Base-by-base conservation (phyloP, 2,888 invertebrate species). In the Matsumyia berberina region DNA sequence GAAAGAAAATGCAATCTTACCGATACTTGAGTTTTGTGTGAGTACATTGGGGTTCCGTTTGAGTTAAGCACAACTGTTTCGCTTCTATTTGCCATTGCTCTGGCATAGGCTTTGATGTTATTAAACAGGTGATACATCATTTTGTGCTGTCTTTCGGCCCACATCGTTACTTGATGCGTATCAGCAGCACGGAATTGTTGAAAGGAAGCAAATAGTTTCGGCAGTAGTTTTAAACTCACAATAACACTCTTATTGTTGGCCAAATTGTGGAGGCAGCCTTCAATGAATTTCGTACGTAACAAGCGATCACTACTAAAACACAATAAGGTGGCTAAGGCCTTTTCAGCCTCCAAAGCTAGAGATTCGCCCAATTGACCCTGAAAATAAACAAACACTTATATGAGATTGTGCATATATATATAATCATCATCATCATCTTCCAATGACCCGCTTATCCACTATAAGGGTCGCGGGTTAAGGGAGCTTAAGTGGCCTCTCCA, bases 51-150 rank as follows among this genome's bases (percentile, higher is more conserved):
- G 37, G 91, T 88, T 57, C 91, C 92, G 86, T 89, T 89, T 88
- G 90, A 89, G 78, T 89, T 89, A 8, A 88, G 83, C 37, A 88
- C 87, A 42, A 88, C 73, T 58, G 88, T 89, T 15, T 87, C 87
- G 55, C 79, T 88, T 86, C 79, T 88, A 86, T 83, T 90, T 88
- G 29, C 89, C 90, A 90, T 91, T 91, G 92, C 89, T 87, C 91
- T 92, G 1, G 94, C 94, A 89, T 95, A 98, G 87, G 95, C 94
- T 66, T 96, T 95, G 57, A 98, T 92, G 91, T 98, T 97, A 89
- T 95, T 96, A 88, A 98, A 96, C 92, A 98, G 98, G 90, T 97
- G 95, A 9, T 95, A 94, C 96, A 97, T 97, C 98, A 98, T 97
- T 87, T 96, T 95, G 88, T 97, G 96, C 89, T 97, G 97, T 46